Percentiles rank a stretch among this genome's conserved stretches.
Evolutionary conservation across 64 coral and sea anemone species (phyloP).

Genomic region (Anthopleura sola): DNA sequence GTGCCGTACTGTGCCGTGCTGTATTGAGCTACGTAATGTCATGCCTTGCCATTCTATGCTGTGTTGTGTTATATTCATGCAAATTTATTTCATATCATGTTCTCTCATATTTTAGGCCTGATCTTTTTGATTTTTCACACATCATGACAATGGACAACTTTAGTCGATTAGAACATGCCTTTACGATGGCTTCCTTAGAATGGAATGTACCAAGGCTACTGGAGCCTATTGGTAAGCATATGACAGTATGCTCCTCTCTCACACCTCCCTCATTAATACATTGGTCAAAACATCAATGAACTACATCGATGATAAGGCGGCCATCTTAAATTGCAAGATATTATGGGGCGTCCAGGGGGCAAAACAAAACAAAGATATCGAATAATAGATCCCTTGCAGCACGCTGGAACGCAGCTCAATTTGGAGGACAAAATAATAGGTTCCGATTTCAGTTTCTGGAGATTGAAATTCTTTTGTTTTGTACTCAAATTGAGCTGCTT

Average conservation of each 20-base stretch:
- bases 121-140: conserved; percentile 10
- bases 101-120: background rate
- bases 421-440: too few species aligned
- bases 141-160: conserved; percentile 6
- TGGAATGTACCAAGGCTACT: conserved; percentile 13
- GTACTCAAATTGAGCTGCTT: too few species aligned
- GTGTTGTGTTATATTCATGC: background rate
- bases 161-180: conserved; percentile 7
- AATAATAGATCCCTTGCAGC: too few species aligned
- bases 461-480: too few species aligned
- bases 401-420: too few species aligned
- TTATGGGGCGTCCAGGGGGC: too few species aligned
- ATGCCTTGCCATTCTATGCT: too few species aligned
- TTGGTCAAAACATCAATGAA: too few species aligned
- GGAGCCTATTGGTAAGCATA: conserved; percentile 5
- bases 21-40: background rate
- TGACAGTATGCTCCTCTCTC: background rate
- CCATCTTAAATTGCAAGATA: too few species aligned
- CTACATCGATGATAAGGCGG: too few species aligned
- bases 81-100: background rate
- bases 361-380: too few species aligned
- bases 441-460: too few species aligned
- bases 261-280: background rate
- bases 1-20: background rate
- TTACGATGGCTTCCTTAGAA: background rate